Conservation (phyloP, 2,113 vertebrate genomes). For the Neolamprologus variostigma region DNA sequence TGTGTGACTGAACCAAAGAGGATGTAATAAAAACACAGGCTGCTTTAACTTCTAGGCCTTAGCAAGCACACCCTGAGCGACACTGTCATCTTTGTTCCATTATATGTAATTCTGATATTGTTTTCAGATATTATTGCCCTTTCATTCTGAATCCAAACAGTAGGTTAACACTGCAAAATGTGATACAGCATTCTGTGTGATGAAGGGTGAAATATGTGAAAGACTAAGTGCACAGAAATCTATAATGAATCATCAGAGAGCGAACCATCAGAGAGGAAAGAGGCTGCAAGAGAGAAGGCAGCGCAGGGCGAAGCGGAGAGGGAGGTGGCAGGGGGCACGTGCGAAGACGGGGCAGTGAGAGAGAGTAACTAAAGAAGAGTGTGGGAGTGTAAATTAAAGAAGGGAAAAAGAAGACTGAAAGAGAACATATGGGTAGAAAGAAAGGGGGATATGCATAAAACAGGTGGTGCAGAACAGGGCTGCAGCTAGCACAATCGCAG, state of each 20-base stretch:
- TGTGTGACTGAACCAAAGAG: background rate
- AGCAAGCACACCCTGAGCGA: background rate
- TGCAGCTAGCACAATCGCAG: slow-evolving; percentile 12
- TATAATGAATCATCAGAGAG: slow-evolving; percentile 16
- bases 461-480: background rate
- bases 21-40: background rate
- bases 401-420: background rate
- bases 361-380: background rate
- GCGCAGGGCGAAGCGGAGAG: background rate
- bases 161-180: background rate
- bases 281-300: background rate
- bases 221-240: slow-evolving; percentile 4
- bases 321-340: background rate
- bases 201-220: background rate
- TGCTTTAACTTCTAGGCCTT: background rate
- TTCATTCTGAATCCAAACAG: background rate
- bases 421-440: background rate
- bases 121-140: background rate
- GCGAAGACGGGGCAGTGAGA: background rate
- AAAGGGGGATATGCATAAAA: background rate
- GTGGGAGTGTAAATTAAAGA: background rate
- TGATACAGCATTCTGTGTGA: background rate
- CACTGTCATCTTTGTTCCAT: background rate
- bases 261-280: background rate
- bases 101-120: background rate